Evolutionary conservation across 2,888 invertebrate genomes (phyloP).

Genomic region (Eulithis testata): DNA sequence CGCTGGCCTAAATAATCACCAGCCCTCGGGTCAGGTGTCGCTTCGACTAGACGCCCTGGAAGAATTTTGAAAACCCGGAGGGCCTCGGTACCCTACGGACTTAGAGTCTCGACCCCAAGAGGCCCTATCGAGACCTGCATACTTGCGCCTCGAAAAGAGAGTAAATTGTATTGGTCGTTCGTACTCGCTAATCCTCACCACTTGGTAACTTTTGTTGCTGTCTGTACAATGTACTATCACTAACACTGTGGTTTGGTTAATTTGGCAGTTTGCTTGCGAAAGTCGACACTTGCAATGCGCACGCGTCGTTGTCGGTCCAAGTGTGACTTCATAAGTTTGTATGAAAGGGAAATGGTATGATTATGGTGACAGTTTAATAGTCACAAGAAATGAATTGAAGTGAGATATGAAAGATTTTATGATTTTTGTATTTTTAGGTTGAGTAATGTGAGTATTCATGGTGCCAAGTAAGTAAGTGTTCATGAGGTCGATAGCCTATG

Average conservation of each 20-base stretch:
- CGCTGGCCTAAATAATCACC: too few species aligned
- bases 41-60: too few species aligned
- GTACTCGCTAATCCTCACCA: too few species aligned
- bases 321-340: conserved; percentile 30
- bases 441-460: too few species aligned
- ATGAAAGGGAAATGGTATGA: conserved; percentile 33
- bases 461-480: not conserved
- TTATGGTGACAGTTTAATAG: conserved; percentile 29
- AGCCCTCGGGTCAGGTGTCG: too few species aligned
- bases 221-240: conserved; percentile 10
- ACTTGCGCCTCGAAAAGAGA: too few species aligned
- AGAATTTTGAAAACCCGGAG: too few species aligned
- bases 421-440: not conserved
- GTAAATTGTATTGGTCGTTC: too few species aligned
- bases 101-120: too few species aligned
- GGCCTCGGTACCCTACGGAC: too few species aligned
- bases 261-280: conserved; percentile 59
- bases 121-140: too few species aligned
- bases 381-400: conserved; percentile 14
- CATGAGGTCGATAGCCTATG: too few species aligned
- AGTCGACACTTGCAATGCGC: conserved; percentile 39
- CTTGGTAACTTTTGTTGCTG: not conserved
- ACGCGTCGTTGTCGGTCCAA: conserved; percentile 24
- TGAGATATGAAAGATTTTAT: not conserved
- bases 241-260: conserved; percentile 40